Evolutionary conservation across 2,888 invertebrate genomes (phyloP).

Genomic region (Pherbina coryleti): DNA sequence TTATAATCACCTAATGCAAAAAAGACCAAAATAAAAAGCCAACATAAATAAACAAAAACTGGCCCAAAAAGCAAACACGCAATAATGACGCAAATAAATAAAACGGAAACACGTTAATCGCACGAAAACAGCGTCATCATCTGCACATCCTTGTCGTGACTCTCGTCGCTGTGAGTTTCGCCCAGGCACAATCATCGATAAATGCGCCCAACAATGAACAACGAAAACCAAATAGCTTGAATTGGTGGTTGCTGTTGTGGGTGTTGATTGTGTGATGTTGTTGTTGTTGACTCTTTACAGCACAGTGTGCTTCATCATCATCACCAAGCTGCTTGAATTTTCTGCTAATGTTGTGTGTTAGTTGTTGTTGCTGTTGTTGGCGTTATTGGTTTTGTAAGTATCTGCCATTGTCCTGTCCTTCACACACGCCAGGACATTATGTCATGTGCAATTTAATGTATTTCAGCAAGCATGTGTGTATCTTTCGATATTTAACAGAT

Average conservation of each 20-base stretch:
- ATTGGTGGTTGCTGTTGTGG: conserved; percentile 6
- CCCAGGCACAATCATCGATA: conserved; percentile 13
- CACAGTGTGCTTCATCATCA: not conserved
- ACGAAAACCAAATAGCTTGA: not conserved
- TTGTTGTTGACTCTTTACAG: not conserved
- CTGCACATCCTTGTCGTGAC: conserved; percentile 12
- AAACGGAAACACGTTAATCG: conserved; percentile 40
- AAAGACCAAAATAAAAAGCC: not conserved
- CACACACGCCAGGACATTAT: conserved; percentile 16
- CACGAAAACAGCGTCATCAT: conserved; percentile 31
- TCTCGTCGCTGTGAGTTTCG: not conserved
- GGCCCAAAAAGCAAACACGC: conserved; percentile 19
- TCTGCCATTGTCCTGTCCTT: not conserved
- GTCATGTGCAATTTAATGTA: conserved; percentile 12
- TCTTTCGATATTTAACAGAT: not conserved
- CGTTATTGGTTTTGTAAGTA: conserved; percentile 5
- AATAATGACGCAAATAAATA: conserved; percentile 31
- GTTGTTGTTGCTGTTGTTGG: not conserved
- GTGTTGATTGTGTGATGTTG: conserved; percentile 19
- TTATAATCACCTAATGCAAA: conserved; percentile 39
- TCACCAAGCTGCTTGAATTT: not conserved
- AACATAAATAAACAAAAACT: conserved; percentile 2
- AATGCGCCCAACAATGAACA: not conserved
- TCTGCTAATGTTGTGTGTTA: not conserved
- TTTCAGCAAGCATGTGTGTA: conserved; percentile 1